Percentiles rank a stretch among this genome's conserved stretches.
phyloP scores from a whole-genome alignment of 2,797 vertebrate species.

The Labroides dimidiatus region DNA sequence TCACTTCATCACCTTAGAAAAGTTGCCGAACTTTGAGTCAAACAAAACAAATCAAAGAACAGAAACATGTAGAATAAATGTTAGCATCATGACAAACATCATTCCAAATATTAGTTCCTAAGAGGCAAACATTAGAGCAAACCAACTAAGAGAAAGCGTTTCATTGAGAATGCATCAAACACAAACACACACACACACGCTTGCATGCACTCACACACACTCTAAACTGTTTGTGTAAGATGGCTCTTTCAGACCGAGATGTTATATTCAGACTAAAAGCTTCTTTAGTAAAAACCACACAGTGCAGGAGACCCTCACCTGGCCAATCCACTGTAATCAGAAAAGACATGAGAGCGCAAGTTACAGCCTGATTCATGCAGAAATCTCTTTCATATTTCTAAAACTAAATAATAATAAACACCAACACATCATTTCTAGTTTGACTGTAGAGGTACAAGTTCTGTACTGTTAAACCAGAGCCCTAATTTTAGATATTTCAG shows the following conservation, averaged over 20 bases:
- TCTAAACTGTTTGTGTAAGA: constrained; percentile 29
- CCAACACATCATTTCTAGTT: neutral
- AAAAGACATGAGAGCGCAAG: constrained; percentile 71
- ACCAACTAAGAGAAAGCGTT: constrained; percentile 41
- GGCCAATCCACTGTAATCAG: constrained; percentile 84
- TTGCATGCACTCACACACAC: constrained; percentile 30
- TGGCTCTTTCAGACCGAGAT: constrained; percentile 23
- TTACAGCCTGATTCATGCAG: constrained; percentile 48
- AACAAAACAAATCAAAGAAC: constrained; percentile 26
- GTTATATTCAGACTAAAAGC: constrained; percentile 65
- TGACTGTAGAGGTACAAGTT: neutral
- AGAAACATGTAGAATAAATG: constrained; percentile 36
- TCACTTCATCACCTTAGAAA: constrained; percentile 6
- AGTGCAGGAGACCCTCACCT: constrained; percentile 78
- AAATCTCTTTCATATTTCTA: neutral
- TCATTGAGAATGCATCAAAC: constrained; percentile 32
- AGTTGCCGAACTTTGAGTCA: constrained; percentile 31
- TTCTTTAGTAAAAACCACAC: constrained; percentile 64
- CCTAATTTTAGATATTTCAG: neutral
- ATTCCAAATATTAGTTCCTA: constrained; percentile 60
- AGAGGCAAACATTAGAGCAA: constrained; percentile 56
- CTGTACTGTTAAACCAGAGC: neutral
- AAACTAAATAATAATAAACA: neutral
- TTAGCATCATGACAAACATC: constrained; percentile 59
- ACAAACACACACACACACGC: constrained; percentile 29